Evolutionary conservation across 1,140 invertebrate genomes (phyloP), one percentile per base, ranked within the genome.

Genomic region (Bombus impatiens): DNA sequence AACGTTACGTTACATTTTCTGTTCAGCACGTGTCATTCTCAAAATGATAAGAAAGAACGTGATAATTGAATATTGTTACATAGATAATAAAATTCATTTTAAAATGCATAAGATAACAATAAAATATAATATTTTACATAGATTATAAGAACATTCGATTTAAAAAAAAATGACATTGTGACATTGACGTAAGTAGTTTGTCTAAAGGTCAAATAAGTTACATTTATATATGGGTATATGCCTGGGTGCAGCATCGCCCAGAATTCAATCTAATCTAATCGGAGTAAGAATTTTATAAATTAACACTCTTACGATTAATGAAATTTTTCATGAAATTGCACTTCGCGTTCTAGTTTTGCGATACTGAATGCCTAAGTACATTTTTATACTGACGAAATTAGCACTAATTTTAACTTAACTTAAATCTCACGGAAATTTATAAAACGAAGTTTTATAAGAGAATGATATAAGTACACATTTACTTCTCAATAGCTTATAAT

Each of bases 151-250:
- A 53, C n/a, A 32, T 22, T 22, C 1, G 3, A 37, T 62, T 62
- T 13, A 1, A 35, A 62, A 37, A 80, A 3, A 37, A 65, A 0
- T 59, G 40, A 0, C 28, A 71, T 40, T 2, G 18, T 72, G 83
- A 80, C 83, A 85, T 53, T 85, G 83, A 85, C 40, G 35, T 40
- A 79, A 8, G 8, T 35, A 65, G 3, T 37, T 80, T 80, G 76
- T 47, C 28, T 68, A 47, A 65, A 72, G 68, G 68, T 80, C 78
- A 71, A 80, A 72, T 40, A 47, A 35, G 32, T 3, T 6, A 13
- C n/a, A 62, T 62, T 10, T 62, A n/a, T 62, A 12, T 62, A 62
- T 62, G 28, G 1, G 3, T 32, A 18, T 74, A 13, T 25, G 2
- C n/a, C 1, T 37, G 1, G 5, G 40, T 70, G 28, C 6, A 42